Conservation (phyloP, 2,888 invertebrate genomes). For the Nysson spinosus region DNA sequence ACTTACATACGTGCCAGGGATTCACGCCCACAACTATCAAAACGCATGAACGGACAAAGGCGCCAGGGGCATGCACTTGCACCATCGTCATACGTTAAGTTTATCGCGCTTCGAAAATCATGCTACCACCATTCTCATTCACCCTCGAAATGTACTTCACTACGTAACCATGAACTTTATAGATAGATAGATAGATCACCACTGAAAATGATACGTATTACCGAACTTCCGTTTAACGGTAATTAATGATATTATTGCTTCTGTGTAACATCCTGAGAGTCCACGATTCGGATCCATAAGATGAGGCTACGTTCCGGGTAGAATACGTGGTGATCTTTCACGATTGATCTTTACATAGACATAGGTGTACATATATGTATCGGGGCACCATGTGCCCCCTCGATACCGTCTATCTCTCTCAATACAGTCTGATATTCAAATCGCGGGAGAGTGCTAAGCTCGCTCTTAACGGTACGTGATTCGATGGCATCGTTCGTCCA, state of each 20-base stretch:
- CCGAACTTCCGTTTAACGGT: constrained; percentile 2
- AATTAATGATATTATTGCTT: constrained; percentile 29
- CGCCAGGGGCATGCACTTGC: constrained; percentile 20
- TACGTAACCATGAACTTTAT: constrained; percentile 18
- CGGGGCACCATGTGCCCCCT: constrained; percentile 44
- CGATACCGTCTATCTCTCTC: constrained; percentile 34
- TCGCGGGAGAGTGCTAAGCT: constrained; percentile 48
- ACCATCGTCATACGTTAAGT: constrained; percentile 22
- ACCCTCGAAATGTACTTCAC: constrained; percentile 2
- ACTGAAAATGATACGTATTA: too few species aligned
- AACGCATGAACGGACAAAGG: constrained; percentile 56
- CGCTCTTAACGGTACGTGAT: constrained; percentile 54
- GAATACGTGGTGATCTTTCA: constrained; percentile 68
- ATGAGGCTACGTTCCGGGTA: constrained; percentile 51
- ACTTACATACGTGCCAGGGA: constrained; percentile 28
- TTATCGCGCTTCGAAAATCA: constrained; percentile 44
- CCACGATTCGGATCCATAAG: constrained; percentile 41
- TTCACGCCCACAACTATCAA: constrained; percentile 64
- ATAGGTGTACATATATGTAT: constrained; percentile 9
- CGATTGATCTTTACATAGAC: constrained; percentile 64
- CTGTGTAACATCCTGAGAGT: constrained; percentile 19
- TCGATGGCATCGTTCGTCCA: constrained; percentile 30
- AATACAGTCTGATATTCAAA: constrained; percentile 57
- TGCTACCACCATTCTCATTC: constrained; percentile 3
- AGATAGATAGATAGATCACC: too few species aligned